These are phyloP conservation scores for Drosophila athabasca DNA, from an alignment of 1,140 invertebrate genomes.

Conservation along the genomic window DNA sequence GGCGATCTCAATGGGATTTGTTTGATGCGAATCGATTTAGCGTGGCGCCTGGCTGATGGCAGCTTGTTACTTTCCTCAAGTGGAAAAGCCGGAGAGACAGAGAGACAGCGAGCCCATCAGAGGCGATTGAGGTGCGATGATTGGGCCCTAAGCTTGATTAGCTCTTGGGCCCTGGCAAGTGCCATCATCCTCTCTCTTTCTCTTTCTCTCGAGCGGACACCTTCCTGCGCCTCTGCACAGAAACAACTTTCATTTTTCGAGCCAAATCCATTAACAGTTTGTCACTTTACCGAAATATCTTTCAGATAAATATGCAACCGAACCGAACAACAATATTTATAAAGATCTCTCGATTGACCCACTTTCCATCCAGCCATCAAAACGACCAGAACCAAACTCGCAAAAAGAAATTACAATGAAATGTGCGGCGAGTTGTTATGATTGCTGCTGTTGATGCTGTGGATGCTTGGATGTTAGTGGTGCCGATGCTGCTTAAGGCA, in stretches of 20 bases:
- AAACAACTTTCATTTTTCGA: constrained; percentile 61
- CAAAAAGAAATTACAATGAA: constrained; percentile 55
- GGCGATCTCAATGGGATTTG: constrained; percentile 37
- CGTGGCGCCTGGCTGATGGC: constrained; percentile 50
- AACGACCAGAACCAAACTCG: constrained; percentile 36
- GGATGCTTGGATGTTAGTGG: too few species aligned
- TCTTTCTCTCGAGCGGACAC: neutral
- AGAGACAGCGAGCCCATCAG: constrained; percentile 16
- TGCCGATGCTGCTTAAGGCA: neutral
- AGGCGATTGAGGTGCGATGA: constrained; percentile 40
- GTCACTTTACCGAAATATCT: constrained; percentile 52
- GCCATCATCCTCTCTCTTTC: constrained; percentile 1
- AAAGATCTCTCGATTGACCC: constrained; percentile 63
- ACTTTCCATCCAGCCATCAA: constrained; percentile 41
- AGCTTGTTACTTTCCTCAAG: constrained; percentile 36
- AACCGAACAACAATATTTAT: constrained; percentile 40
- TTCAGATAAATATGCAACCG: constrained; percentile 57
- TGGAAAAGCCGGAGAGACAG: constrained; percentile 21
- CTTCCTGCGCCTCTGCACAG: constrained; percentile 11
- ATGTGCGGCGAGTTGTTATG: constrained; percentile 44
- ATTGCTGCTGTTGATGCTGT: constrained; percentile 5
- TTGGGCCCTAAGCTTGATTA: constrained; percentile 45
- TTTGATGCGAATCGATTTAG: constrained; percentile 42
- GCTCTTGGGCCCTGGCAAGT: constrained; percentile 27
- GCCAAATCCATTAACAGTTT: constrained; percentile 52